Evolutionary conservation across 2,888 invertebrate species (phyloP).

Genomic region (Fissipunctia ypsillon): DNA sequence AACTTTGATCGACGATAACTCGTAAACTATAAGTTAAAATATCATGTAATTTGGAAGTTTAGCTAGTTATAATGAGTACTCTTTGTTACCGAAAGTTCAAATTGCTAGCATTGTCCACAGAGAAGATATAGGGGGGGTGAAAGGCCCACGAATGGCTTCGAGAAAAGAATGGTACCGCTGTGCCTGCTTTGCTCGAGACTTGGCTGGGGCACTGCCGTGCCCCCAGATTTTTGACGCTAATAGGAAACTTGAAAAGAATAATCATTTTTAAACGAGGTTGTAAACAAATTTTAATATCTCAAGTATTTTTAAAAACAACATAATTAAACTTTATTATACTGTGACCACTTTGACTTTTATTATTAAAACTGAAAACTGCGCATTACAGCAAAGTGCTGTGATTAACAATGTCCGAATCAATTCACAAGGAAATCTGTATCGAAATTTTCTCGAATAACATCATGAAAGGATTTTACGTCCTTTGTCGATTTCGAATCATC

Average conservation of each 20-base stretch:
- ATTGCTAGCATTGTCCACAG: too few relatives aligned
- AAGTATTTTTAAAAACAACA: background rate
- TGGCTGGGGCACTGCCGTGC: too few relatives aligned
- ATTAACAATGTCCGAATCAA: constrained; percentile 3
- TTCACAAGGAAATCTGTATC: constrained; percentile 6
- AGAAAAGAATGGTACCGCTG: too few relatives aligned
- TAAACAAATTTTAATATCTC: background rate
- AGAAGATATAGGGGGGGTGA: too few relatives aligned
- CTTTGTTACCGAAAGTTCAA: too few relatives aligned
- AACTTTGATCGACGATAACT: too few relatives aligned
- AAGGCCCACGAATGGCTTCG: too few relatives aligned
- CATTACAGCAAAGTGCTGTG: constrained; percentile 9
- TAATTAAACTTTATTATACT: background rate
- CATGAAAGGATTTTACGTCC: background rate
- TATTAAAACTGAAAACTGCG: constrained; percentile 8
- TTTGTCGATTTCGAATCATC: background rate
- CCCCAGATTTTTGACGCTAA: background rate
- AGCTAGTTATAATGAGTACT: too few relatives aligned
- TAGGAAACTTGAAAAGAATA: background rate
- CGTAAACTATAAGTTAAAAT: too few relatives aligned
- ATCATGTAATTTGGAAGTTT: too few relatives aligned
- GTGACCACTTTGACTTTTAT: too few relatives aligned
- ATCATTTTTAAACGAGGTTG: background rate
- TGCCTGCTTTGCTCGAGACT: too few relatives aligned
- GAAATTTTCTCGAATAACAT: constrained; percentile 5